A percentile compares a stretch with the other conserved stretches of the same genome.
Conservation (phyloP, 2,888 invertebrate species). For the Drosophila nr. perissopoda region DNA sequence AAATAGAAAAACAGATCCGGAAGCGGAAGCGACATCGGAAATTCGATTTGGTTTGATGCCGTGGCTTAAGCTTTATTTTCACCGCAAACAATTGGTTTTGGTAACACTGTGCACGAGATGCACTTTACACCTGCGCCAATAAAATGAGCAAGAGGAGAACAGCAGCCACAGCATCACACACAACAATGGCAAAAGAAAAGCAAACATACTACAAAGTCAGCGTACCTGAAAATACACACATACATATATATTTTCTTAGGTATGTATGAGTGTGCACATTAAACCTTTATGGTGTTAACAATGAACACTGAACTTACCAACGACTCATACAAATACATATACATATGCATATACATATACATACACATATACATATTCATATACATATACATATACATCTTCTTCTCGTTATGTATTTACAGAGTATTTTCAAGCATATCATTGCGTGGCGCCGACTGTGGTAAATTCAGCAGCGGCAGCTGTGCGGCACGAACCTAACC, state of each 20-base stretch:
- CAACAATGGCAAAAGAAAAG: conserved; percentile 38
- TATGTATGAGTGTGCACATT: neutral
- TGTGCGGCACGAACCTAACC: conserved; percentile 26
- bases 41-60: neutral
- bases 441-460: conserved; percentile 27
- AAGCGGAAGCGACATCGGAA: neutral
- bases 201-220: neutral
- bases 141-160: conserved; percentile 34
- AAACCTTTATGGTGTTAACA: conserved; percentile 40
- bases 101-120: conserved; percentile 48
- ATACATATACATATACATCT: neutral
- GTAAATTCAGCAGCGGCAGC: neutral
- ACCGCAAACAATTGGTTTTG: neutral
- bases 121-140: conserved; percentile 62
- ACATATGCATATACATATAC: neutral
- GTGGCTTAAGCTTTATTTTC: neutral
- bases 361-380: neutral
- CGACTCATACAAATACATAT: neutral
- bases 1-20: neutral
- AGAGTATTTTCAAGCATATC: conserved; percentile 44
- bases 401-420: conserved; percentile 54
- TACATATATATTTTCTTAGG: neutral
- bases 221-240: conserved; percentile 10
- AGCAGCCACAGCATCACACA: conserved; percentile 20
- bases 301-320: conserved; percentile 40